Evolutionary conservation across 2,797 vertebrate species (phyloP), one percentile per base, ranked within the genome.

Genomic region (Arvicola amphibius): DNA sequence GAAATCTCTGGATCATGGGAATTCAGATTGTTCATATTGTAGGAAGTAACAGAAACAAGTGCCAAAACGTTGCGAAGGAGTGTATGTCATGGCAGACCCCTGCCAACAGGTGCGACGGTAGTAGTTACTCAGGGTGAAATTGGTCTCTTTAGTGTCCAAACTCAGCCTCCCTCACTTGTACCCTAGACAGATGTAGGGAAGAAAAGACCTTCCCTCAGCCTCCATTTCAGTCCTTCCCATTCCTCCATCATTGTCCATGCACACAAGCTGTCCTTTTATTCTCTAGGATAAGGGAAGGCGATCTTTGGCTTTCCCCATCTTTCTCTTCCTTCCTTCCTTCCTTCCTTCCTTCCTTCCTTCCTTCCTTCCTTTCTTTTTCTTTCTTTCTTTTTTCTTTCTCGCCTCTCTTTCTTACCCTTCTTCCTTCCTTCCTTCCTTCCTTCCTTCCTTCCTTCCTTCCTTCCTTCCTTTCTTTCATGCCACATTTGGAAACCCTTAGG

Each of bases 11-110:
- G 37, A 27, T 92, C 48, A 71, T 46, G 56, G 19, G 40, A 71
- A 73, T 91, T 89, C 78, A 67, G 59, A 78, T 73, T 86, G 92
- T 92, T 71, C 40, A 69, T 81, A 67, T 10, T 93, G n/a, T 51
- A 40, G 25, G 89, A 77, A 81, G 63, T 25, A 94, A 74, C 21
- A 34, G 63, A 34, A 91, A 37, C 29, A 59, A 14, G 40, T 25
- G 13, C 16, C 59, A 95, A 67, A 77, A 43, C 21, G 63, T 93
- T 61, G 40, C 51, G 88, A 34, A 90, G 43, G 67, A 67, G 8
- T 73, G 40, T 34, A 79, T 43, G 69, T 27, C 48, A 78, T 61
- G 21, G 34, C n/a, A 74, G 6, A 46, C 2, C 48, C 29, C 92
- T 19, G 6, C 2, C 29, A 51, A 46, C 1, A 61, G 32, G 13